Conservation (phyloP, 1,140 invertebrate species). For the Bathynomus jamesi region DNA sequence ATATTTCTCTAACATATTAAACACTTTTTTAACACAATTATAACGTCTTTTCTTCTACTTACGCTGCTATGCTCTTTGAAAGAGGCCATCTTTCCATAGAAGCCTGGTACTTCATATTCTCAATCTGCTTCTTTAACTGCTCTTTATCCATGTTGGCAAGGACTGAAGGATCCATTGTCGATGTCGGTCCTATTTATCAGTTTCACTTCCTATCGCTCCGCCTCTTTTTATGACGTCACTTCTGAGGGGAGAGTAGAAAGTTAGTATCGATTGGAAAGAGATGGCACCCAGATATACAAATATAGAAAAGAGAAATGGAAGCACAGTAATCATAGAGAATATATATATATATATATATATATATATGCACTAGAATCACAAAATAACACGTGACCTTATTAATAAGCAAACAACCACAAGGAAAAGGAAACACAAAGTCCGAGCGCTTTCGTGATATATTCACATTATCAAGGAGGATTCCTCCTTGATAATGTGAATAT, state of each 20-base stretch:
- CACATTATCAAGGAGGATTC: no score
- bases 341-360: no score
- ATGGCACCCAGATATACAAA: neutral
- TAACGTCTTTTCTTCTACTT: conserved; percentile 58
- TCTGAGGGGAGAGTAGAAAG: neutral
- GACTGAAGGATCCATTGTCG: conserved; percentile 70
- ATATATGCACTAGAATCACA: no score
- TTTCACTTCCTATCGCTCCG: neutral
- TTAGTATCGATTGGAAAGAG: neutral
- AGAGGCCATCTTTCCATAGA: conserved; percentile 91
- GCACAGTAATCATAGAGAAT: no score
- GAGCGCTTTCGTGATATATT: no score
- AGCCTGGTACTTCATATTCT: conserved; percentile 92
- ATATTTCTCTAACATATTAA: no score
- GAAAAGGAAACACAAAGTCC: no score
- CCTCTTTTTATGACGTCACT: neutral
- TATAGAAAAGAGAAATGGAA: no score
- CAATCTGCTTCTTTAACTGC: conserved; percentile 92
- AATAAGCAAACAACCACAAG: no score
- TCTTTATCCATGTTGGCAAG: conserved; percentile 89
- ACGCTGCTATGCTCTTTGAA: conserved; percentile 88
- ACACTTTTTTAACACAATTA: no score
- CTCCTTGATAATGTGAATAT: no score
- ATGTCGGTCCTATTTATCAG: neutral
- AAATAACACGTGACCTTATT: no score